Base-by-base conservation (phyloP, 2,888 invertebrate genomes). In the Frankliniella fusca region DNA sequence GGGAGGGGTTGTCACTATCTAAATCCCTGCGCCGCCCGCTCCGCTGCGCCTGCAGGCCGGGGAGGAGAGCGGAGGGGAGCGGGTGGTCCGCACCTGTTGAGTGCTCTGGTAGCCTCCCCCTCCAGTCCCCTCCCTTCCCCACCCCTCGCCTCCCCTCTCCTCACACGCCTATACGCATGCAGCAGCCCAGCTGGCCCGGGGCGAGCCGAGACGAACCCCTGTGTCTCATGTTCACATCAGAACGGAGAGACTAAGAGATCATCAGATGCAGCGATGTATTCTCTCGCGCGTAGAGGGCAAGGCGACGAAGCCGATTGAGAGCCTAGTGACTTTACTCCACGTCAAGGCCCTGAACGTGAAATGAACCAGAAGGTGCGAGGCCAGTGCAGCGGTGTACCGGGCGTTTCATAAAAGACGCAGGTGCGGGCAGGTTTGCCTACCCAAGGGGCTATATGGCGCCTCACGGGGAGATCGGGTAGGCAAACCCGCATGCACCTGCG, bases 11-110 rank as follows among this genome's bases (percentile, higher is more conserved):
- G 70, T 76, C 70, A 27, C 23, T 76, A 61, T 61, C 70, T 27
- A 76, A 76, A 76, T 76, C 70, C 27, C 70, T 76, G 70, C 27
- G 70, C n/a, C 11, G 70, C 70, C 70, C 23, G 23, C 20, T 38
- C 38, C 38, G 20, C 65, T 18, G 70, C 70, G 23, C 70, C 27
- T 27, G 70, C 11, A 27, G 23, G 70, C 70, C 23, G 27, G 70
- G 23, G 70, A 27, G 70, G 70, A 0, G 70, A 23, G 70, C 9
- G 70, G 27, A 27, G 27, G 70, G 70, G n/a, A 27, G 27, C 23
- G 23, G 70, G 23, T 76, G 70, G 70, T 76, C 70, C 70, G 70
- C 70, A 76, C 70, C 70, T 76, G 70, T 76, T 76, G 70, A 76
- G 70, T 76, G 70, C 70, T 70, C n/a, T 20, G n/a, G 10, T 20